Percentiles rank a stretch among this genome's conserved stretches.
Evolutionary conservation across 2,113 vertebrate species (phyloP).

Genomic region (Calidris pugnax): DNA sequence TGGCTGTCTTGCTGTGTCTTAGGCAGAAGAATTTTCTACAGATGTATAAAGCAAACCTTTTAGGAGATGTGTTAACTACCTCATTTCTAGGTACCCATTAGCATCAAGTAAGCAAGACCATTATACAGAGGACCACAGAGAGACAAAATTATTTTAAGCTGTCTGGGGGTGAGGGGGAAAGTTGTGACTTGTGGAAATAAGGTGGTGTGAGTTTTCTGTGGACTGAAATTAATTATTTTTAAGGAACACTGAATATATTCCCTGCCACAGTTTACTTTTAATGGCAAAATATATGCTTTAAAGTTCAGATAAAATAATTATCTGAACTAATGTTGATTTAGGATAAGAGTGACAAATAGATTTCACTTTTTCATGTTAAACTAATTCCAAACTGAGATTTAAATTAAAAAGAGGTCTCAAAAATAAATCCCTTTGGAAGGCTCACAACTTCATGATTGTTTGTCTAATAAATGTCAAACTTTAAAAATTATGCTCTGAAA

Average conservation of each 20-base stretch:
- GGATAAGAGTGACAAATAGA: conserved; percentile 24
- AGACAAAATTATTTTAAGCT: not conserved
- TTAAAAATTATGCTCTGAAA: not conserved
- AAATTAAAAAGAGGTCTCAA: conserved; percentile 7
- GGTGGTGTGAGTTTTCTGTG: not conserved
- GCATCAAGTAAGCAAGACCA: not conserved
- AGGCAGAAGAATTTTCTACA: not conserved
- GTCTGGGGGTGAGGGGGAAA: not conserved
- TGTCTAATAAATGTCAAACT: not conserved
- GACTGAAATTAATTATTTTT: not conserved
- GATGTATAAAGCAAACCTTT: not conserved
- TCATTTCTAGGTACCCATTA: not conserved
- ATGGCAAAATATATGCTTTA: not conserved
- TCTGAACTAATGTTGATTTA: not conserved
- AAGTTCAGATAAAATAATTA: not conserved
- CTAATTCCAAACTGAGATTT: conserved; percentile 20
- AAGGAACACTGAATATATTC: not conserved
- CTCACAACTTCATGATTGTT: not conserved
- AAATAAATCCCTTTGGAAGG: not conserved
- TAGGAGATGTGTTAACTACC: not conserved
- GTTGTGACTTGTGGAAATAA: not conserved
- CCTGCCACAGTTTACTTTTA: not conserved
- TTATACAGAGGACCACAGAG: not conserved
- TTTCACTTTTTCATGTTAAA: conserved; percentile 3
- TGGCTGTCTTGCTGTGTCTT: not conserved